Percentiles rank a stretch among this genome's conserved stretches.
Conservation (phyloP, 1,140 invertebrate genomes). For the Drosophila azteca region DNA sequence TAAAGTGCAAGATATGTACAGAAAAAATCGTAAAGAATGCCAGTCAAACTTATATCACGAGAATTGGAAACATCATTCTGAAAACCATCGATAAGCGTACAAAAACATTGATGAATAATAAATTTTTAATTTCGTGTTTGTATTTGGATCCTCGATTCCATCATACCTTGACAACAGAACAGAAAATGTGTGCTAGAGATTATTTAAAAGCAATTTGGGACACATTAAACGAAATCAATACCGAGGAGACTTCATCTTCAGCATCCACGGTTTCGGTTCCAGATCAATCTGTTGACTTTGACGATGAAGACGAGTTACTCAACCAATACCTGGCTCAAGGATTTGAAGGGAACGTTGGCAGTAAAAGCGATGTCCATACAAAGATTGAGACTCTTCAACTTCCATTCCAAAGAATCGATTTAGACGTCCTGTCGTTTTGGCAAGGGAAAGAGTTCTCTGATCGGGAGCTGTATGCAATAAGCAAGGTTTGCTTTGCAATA, state of each 20-base stretch:
- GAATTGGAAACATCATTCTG: constrained; percentile 1
- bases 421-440: constrained; percentile 29
- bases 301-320: constrained; percentile 19
- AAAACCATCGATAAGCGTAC: constrained; percentile 1
- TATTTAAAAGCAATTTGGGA: constrained; percentile 24
- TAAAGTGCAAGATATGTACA: constrained; percentile 21
- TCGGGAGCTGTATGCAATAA: constrained; percentile 37
- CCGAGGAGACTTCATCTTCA: not conserved
- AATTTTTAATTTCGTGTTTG: constrained; percentile 6
- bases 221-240: not conserved
- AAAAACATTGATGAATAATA: constrained; percentile 2
- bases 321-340: constrained; percentile 17
- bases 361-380: constrained; percentile 8
- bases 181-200: constrained; percentile 5
- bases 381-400: constrained; percentile 26
- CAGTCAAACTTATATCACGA: not conserved
- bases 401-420: constrained; percentile 1
- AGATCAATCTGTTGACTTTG: not conserved
- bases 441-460: constrained; percentile 23
- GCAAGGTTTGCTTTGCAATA: constrained; percentile 35
- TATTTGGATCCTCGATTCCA: constrained; percentile 27
- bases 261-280: not conserved
- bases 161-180: constrained; percentile 12
- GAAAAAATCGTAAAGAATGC: constrained; percentile 20
- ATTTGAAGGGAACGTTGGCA: constrained; percentile 2